Base-by-base conservation (phyloP, 2,888 invertebrate species). In the Gnatocerus cornutus region DNA sequence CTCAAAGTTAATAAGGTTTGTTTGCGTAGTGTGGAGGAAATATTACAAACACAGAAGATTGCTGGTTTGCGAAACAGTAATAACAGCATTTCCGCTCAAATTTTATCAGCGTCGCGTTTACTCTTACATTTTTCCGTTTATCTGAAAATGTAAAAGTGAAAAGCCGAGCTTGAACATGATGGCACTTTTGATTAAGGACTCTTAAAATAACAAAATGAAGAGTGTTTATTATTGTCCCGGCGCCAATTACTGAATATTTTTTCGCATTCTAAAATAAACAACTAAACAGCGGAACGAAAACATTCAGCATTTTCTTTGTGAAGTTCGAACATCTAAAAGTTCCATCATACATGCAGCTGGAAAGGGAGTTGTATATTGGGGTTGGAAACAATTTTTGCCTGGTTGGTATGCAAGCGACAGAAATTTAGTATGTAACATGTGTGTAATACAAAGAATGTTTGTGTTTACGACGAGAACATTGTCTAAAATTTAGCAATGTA, bases 1-100 rank as follows among this genome's bases (percentile, higher is more conserved):
- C 48, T 43, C 5, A 21, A 48, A 16, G 16, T 48, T 27, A 48
- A 48, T 48, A 48, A 48, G 27, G 48, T 27, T 16, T 48, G 48
- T 21, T 48, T 21, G 45, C 45, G 45, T 45, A 45, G 45, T 13
- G 16, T 48, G 16, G 1, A 16, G 13, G 16, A 27, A 16, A 48
- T 48, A 27, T 48, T 48, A 16, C 16, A 16, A 27, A 21, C 21
- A 21, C 21, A 21, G 21, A 48, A 48, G 48, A 48, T 5, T 48
- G 27, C 48, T 21, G 45, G 21, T 50, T 50, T 29, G 9, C 50
- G 41, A 50, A 50, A 50, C 50, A 50, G 16, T 29, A 50, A 50
- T 10, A 50, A 50, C 50, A 50, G 7, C 30, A 30, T 50, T 50
- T 50, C 30, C 50, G 12, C 50, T 50, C 14, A 27, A 50, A 50